Conservation (phyloP, 2,797 vertebrate species). For the Tympanoctomys barrerae region DNA sequence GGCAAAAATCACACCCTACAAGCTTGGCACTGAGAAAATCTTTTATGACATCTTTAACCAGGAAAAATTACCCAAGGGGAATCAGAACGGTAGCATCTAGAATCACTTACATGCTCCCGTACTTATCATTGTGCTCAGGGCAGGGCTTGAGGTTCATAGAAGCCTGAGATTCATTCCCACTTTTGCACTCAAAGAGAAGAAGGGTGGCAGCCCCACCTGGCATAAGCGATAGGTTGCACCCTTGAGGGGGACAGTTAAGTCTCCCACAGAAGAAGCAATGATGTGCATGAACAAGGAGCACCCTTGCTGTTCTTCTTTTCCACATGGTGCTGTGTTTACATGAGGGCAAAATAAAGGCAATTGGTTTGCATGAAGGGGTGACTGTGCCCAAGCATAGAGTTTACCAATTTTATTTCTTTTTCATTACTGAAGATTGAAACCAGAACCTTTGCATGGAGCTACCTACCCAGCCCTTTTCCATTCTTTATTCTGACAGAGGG, state of each 20-base stretch:
- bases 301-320: background rate
- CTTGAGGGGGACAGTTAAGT: background rate
- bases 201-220: background rate
- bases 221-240: background rate
- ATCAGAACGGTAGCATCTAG: background rate
- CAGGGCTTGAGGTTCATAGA: background rate
- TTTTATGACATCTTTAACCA: background rate
- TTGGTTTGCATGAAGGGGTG: background rate
- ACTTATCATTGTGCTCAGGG: background rate
- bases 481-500: background rate
- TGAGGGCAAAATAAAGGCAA: background rate
- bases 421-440: background rate
- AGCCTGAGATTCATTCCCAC: background rate
- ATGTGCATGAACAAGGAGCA: background rate
- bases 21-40: background rate
- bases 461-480: background rate
- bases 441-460: background rate
- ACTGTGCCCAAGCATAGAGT: background rate
- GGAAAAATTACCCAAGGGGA: background rate
- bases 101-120: background rate
- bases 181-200: background rate
- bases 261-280: background rate
- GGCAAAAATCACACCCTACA: background rate
- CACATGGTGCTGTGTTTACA: background rate
- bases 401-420: background rate